Base-by-base conservation (phyloP, 2,888 invertebrate genomes). In the Dasypogon diadema region DNA sequence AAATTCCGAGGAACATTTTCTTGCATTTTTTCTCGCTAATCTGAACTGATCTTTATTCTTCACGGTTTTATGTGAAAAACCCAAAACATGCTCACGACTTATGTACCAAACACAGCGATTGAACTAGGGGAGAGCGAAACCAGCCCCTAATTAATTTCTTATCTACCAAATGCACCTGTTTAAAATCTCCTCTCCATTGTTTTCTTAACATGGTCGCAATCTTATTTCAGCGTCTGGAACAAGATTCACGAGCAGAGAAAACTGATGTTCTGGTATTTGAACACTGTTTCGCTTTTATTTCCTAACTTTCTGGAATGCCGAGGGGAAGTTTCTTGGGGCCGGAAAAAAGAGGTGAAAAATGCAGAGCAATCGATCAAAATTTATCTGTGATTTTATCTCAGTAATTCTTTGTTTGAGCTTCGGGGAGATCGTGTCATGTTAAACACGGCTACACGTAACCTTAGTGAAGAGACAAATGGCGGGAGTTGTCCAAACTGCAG, bases 71-170 rank as follows among this genome's bases (percentile, higher is more conserved):
- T 34, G 46, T 60, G 42, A 65, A 65, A 65, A 37, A 65, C 42
- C 42, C 21, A 34, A 46, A 46, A 65, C 65, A 65, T 65, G 65
- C 46, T 65, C 65, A 65, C 65, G 65, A 65, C 65, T 65, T 14
- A 42, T 65, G 65, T 24, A 34, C 58, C 18, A 12, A 2, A 16
- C 3, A 30, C 10, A 16, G 3, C 12, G 5, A 6, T 51, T 12
- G 34, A 58, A 58, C 18, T 34, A 58, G 58, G 30, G 58, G 18
- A 22, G 46, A 65, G 42, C 46, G 14, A 42, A 22, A 21, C 65
- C 65, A 65, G 18, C 46, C 65, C 46, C 46, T 65, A 65, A 65
- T 65, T 65, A 65, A 65, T 65, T 65, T 37, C 65, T 65, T 65
- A 65, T 65, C 65, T 65, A 22, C 30, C 10, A 22, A 18, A 16